Base-by-base conservation (phyloP, 2,888 invertebrate genomes). In the Callinectes sapidus region DNA sequence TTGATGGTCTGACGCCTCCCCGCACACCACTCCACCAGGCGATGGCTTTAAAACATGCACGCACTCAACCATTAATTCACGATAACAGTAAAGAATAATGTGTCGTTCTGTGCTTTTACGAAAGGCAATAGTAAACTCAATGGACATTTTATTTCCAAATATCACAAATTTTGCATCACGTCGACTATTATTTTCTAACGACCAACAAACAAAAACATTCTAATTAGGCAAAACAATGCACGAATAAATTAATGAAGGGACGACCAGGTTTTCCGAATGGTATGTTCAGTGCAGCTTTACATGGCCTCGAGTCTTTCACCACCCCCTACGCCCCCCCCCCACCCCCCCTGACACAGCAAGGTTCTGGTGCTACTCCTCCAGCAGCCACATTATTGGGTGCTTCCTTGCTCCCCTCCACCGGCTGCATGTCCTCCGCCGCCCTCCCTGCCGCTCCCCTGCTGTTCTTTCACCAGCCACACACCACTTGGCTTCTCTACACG, bases 191-290 rank as follows among this genome's bases (percentile, higher is more conserved):
- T 81, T 81, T 81, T 35, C 81, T 81, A 35, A 81, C 32, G 81
- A 35, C 81, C 81, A 81, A 35, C 81, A 81, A 81, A 81, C 81
- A 81, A 81, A 81, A 81, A 35, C 81, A 81, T 81, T 81, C 32
- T 81, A 81, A 81, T 81, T 81, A 81, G 14, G 81, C 81, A 81
- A 35, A 81, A 35, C 81, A 81, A 32, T 35, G 14, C 81, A 81
- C 81, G 81, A 81, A 81, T 81, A 35, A 32, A 81, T 81, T 81
- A 81, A 81, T 81, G 81, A 81, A 81, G 81, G 81, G 35, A 81
- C n/a, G 81, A 35, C 35, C 18, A 14, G 81, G 81, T n/a, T 32
- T n/a, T 81, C 81, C 81, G 16, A 35, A 81, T 81, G 35, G 35
- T 81, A n/a, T 35, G 81, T 81, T 35, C 81, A 81, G 35, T 81